Evolutionary conservation across 2,888 invertebrate species (phyloP).

Genomic region (Euzetes globulus): DNA sequence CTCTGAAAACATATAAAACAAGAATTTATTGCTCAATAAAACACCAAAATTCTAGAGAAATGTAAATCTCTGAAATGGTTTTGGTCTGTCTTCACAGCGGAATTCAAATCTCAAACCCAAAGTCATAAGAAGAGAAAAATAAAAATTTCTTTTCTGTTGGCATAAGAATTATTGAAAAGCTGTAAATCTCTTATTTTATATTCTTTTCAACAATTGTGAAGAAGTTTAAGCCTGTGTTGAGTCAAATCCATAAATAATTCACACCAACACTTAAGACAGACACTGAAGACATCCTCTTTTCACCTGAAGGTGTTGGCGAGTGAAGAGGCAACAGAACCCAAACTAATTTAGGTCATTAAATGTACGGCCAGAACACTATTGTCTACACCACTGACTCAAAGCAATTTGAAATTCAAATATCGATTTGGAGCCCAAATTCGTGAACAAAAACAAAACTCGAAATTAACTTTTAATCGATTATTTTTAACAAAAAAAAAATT

Average conservation of each 20-base stretch:
- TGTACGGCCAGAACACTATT: neutral
- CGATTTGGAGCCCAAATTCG: neutral
- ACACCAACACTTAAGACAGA: neutral
- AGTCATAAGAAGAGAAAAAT: neutral
- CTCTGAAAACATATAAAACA: constrained; percentile 8
- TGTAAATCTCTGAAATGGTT: neutral
- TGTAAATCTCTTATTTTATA: constrained; percentile 12
- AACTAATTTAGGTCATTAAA: neutral
- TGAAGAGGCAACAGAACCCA: neutral
- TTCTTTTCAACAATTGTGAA: constrained; percentile 11
- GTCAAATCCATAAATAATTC: constrained; percentile 12
- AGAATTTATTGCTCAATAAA: constrained; percentile 5
- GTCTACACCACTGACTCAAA: neutral
- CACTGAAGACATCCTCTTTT: neutral
- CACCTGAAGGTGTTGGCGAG: neutral
- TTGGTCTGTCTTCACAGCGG: neutral
- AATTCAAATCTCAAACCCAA: neutral
- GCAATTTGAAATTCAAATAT: neutral
- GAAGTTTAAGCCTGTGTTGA: neutral
- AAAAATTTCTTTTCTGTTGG: neutral
- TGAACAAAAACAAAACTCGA: neutral
- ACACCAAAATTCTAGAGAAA: constrained; percentile 1
- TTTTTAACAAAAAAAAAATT: neutral
- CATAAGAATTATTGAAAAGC: neutral
- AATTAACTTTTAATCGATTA: neutral